phyloP scores from a whole-genome alignment of 2,113 vertebrate genomes.

The Seriola rivoliana region DNA sequence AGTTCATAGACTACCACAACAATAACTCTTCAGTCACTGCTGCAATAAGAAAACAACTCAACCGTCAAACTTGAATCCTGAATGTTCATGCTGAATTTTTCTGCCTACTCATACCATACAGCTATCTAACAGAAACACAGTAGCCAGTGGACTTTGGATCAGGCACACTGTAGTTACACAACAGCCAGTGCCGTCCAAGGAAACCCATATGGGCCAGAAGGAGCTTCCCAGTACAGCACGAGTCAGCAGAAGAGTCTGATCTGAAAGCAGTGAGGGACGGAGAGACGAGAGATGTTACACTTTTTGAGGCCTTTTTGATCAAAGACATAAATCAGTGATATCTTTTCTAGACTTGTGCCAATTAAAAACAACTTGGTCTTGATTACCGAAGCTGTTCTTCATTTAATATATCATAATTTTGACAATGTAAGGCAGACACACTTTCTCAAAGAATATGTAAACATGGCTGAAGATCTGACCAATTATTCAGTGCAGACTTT shows the following conservation, averaged over 20 bases:
- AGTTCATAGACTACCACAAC: slow-evolving; percentile 1
- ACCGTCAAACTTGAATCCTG: not conserved
- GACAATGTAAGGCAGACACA: no score
- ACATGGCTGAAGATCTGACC: not conserved
- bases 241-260: slow-evolving; percentile 69
- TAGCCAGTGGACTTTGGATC: slow-evolving; percentile 57
- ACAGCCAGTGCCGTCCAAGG: slow-evolving; percentile 44
- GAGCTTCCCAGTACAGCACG: slow-evolving; percentile 54
- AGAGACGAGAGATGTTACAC: not conserved
- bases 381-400: not conserved
- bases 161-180: slow-evolving; percentile 65
- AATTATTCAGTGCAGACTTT: no score
- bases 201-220: slow-evolving; percentile 38
- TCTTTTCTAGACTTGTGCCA: no score
- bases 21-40: not conserved
- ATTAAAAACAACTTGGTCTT: not conserved
- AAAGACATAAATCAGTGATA: not conserved
- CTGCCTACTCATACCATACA: slow-evolving; percentile 21
- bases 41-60: slow-evolving; percentile 17
- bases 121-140: slow-evolving; percentile 60
- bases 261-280: slow-evolving; percentile 45
- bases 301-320: slow-evolving; percentile 12
- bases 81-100: not conserved
- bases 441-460: not conserved
- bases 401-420: not conserved